Evolutionary conservation across 1,140 invertebrate genomes (phyloP), one percentile per base, ranked within the genome.

Genomic region (Triops longicaudatus): DNA sequence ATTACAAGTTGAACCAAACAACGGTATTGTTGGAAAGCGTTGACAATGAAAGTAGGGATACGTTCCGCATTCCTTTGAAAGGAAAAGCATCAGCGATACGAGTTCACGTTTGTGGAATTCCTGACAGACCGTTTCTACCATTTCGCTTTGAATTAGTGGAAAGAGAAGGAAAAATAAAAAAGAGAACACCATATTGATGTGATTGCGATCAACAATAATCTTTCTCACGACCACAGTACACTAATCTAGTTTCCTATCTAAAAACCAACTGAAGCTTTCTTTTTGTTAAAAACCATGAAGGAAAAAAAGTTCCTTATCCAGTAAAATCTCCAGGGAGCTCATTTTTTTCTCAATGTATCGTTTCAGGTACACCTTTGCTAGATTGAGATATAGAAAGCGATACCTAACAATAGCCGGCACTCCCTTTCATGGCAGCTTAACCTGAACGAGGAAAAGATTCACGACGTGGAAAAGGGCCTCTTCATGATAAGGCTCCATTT

Each of bases 321-420:
- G n/a, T 6, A 63, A 63, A 63, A 63, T 17, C 6, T 22, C n/a
- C 50, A 63, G 50, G 50, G 10, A 63, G 50, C 14, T 63, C 14
- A 6, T 17, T 63, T 63, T 63, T 63, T 22, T 14, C 7, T 37
- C 7, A 22, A 63, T 22, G 50, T 63, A 63, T 63, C 50, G 50
- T 63, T 63, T 63, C 50, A 14, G 50, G 22, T 63, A 63, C 22
- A 63, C 50, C 50, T 63, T 22, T 63, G n/a, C 10, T 10, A 63
- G 50, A 63, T 63, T 63, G 50, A 63, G 50, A 63, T 63, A 63
- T 63, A 63, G 50, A 63, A 63, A 63, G 22, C 50, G 50, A 63
- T 63, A 63, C 50, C 11, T 22, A n/a, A 63, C 50, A 63, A 63
- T 12, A 63, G 50, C 50, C 50, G 50, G 50, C 50, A 2, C 7